Conservation (phyloP, 2,113 vertebrate species). For the Abramis brama region DNA sequence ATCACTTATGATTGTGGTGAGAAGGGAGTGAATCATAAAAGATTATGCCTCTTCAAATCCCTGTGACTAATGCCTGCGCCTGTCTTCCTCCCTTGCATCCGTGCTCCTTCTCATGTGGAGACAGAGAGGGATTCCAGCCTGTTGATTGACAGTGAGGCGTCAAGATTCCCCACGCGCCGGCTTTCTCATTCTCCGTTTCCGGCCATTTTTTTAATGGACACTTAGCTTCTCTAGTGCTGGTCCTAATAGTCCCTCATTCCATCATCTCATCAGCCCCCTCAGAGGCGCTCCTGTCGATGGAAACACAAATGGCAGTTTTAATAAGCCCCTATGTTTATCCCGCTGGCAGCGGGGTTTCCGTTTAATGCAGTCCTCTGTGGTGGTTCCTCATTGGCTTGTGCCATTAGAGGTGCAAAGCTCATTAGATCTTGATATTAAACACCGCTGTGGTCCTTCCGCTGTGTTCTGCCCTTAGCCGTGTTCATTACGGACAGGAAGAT, state of each 20-base stretch:
- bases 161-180: not conserved
- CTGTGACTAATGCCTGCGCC: constrained; percentile 5
- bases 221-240: constrained; percentile 39
- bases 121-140: not conserved
- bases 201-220: constrained; percentile 48
- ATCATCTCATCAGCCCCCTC: constrained; percentile 46
- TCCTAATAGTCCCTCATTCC: constrained; percentile 54
- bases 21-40: constrained; percentile 3
- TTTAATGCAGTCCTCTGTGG: not conserved
- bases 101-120: not conserved
- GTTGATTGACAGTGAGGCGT: not conserved
- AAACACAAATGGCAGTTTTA: constrained; percentile 49
- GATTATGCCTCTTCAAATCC: constrained; percentile 34
- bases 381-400: not conserved
- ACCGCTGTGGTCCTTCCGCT: constrained; percentile 18
- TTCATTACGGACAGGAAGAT: constrained; percentile 52
- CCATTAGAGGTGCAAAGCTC: constrained; percentile 1
- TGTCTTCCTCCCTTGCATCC: constrained; percentile 32
- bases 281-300: constrained; percentile 14
- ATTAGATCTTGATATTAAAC: constrained; percentile 45
- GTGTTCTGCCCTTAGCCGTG: constrained; percentile 5
- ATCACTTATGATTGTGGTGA: constrained; percentile 14
- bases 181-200: not conserved
- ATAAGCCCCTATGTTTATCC: constrained; percentile 45
- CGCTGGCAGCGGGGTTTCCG: constrained; percentile 17